Evolutionary conservation across 2,113 vertebrate genomes (phyloP).

Genomic region (Apteryx mantelli): DNA sequence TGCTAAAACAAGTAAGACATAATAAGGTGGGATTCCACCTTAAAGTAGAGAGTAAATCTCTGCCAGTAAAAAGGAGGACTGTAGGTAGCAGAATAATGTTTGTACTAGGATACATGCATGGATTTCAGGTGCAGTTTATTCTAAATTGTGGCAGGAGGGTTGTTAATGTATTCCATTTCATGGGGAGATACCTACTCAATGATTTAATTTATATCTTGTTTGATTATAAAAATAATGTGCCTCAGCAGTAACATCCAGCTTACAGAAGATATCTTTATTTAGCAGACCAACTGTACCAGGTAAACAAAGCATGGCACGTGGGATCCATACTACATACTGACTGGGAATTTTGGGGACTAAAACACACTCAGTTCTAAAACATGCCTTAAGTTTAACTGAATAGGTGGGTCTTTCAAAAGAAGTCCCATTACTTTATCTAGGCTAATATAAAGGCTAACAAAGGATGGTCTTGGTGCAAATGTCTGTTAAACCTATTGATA

Average conservation of each 20-base stretch:
- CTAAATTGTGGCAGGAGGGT: background rate
- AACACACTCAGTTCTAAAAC: background rate
- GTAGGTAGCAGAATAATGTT: background rate
- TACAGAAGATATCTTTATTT: background rate
- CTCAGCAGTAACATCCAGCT: background rate
- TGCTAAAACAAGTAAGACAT: background rate
- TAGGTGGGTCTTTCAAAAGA: background rate
- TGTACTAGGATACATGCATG: background rate
- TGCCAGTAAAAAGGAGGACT: background rate
- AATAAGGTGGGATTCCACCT: background rate
- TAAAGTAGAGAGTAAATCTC: background rate
- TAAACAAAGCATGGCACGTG: background rate
- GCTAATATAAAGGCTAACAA: background rate
- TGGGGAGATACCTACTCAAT: background rate
- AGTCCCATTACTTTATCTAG: background rate
- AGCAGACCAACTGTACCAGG: background rate
- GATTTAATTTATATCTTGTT: background rate
- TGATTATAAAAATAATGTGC: background rate
- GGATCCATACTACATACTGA: background rate
- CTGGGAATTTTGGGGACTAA: background rate
- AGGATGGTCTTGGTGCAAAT: background rate
- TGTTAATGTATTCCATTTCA: background rate
- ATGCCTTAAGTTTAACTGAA: background rate
- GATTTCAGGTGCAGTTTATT: background rate
- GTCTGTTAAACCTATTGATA: background rate